Conservation (phyloP, 1,140 invertebrate genomes). For the Globodera ellingtonae region DNA sequence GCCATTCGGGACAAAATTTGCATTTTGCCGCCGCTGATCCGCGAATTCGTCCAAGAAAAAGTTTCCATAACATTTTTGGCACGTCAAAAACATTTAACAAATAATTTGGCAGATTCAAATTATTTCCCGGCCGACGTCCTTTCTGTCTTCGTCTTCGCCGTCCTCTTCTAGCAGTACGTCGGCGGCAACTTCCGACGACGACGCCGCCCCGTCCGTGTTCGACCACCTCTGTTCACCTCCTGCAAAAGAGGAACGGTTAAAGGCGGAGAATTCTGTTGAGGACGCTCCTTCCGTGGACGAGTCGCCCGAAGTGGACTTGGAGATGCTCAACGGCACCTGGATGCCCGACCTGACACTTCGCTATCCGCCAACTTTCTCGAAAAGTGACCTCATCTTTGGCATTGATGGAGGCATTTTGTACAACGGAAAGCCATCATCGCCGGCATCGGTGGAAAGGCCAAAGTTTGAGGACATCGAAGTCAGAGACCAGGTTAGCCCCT, state of each 20-base stretch:
- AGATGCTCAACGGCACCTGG: constrained; percentile 31
- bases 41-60: constrained; percentile 49
- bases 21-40: constrained; percentile 47
- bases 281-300: constrained; percentile 21
- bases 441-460: constrained; percentile 34
- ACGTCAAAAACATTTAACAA: background rate
- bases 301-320: constrained; percentile 42
- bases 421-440: constrained; percentile 38
- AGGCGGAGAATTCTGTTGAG: background rate
- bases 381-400: constrained; percentile 52
- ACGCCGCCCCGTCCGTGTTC: constrained; percentile 19
- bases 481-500: constrained; percentile 36
- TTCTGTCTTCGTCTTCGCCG: background rate
- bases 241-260: background rate
- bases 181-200: background rate
- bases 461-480: constrained; percentile 49
- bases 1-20: constrained; percentile 55
- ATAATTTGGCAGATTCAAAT: constrained; percentile 4
- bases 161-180: background rate
- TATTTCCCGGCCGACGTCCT: background rate
- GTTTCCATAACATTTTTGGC: constrained; percentile 7
- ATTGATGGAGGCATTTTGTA: constrained; percentile 51
- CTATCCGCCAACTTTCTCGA: constrained; percentile 54
- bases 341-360: constrained; percentile 51
- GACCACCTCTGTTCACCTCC: constrained; percentile 44